These are phyloP conservation scores for Odontocolon sp. DNA, from an alignment of 2,888 invertebrate species.

Conservation along the genomic window DNA sequence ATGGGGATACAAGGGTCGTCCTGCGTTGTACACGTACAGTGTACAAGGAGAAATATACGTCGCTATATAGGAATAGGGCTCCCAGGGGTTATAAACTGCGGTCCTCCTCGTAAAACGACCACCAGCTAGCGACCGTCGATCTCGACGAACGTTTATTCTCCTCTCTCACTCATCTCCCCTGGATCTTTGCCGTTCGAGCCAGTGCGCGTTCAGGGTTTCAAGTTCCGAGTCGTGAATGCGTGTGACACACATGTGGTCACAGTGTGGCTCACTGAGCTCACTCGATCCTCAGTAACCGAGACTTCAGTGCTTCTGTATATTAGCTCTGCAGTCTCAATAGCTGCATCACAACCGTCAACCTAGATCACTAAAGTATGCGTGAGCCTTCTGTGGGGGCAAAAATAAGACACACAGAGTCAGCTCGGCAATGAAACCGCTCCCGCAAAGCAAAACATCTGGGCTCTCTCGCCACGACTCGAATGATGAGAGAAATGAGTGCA, in stretches of 20 bases:
- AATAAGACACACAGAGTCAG: slow-evolving; percentile 49
- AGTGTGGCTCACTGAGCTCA: slow-evolving; percentile 36
- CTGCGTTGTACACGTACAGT: too few relatives aligned
- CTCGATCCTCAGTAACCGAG: slow-evolving; percentile 29
- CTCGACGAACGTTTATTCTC: slow-evolving; percentile 12
- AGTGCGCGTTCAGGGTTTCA: slow-evolving; percentile 22
- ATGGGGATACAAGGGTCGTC: too few relatives aligned
- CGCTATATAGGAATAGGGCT: slow-evolving; percentile 23
- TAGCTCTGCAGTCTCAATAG: slow-evolving; percentile 31
- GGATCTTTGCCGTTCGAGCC: slow-evolving; percentile 47
- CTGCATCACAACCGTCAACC: slow-evolving; percentile 3
- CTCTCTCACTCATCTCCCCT: slow-evolving; percentile 52
- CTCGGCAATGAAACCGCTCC: slow-evolving; percentile 47
- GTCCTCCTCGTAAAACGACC: slow-evolving; percentile 21
- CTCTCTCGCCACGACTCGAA: background rate
- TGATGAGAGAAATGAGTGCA: background rate
- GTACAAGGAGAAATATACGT: too few relatives aligned
- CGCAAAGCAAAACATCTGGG: slow-evolving; percentile 56
- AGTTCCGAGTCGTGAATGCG: slow-evolving; percentile 9
- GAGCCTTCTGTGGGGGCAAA: slow-evolving; percentile 41
- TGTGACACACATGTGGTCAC: slow-evolving; percentile 56
- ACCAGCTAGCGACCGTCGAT: background rate
- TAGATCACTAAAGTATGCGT: background rate
- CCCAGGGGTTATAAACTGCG: slow-evolving; percentile 35
- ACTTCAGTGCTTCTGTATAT: slow-evolving; percentile 37